Conservation (phyloP, 2,888 invertebrate genomes). For the Penaeus monodon region DNA sequence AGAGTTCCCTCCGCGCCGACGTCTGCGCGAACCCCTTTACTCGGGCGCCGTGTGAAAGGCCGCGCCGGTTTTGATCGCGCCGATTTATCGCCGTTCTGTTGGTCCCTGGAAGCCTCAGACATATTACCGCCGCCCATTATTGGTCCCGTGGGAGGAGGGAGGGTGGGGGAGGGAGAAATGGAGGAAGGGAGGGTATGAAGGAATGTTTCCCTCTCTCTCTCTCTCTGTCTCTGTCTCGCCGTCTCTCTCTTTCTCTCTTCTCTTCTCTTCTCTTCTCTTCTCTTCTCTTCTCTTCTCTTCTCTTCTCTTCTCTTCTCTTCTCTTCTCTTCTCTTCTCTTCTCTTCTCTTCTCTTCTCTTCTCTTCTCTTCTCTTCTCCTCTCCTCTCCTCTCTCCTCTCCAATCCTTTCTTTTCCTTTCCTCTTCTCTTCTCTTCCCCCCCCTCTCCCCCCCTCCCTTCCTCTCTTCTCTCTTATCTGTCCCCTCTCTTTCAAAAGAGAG, state of each 20-base stretch:
- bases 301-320: neutral
- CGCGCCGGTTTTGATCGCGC: no score
- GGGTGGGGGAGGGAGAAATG: neutral
- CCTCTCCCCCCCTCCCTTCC: no score
- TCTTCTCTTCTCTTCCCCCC: neutral
- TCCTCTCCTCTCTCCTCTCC: neutral
- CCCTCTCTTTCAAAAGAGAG: no score
- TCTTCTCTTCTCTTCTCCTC: neutral
- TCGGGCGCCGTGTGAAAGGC: no score
- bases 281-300: constrained; percentile 6
- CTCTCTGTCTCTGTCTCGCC: neutral
- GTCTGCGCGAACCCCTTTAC: no score
- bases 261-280: neutral
- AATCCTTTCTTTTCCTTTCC: neutral
- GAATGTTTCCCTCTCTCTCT: neutral
- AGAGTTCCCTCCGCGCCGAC: no score
- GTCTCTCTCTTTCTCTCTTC: neutral
- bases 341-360: neutral
- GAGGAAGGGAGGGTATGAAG: neutral
- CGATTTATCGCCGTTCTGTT: no score
- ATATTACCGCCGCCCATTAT: no score
- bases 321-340: neutral
- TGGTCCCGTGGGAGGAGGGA: neutral
- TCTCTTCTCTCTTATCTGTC: no score
- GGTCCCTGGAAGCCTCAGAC: no score